Conservation (phyloP, 2,113 vertebrate genomes). For the Tachuris rubrigastra region DNA sequence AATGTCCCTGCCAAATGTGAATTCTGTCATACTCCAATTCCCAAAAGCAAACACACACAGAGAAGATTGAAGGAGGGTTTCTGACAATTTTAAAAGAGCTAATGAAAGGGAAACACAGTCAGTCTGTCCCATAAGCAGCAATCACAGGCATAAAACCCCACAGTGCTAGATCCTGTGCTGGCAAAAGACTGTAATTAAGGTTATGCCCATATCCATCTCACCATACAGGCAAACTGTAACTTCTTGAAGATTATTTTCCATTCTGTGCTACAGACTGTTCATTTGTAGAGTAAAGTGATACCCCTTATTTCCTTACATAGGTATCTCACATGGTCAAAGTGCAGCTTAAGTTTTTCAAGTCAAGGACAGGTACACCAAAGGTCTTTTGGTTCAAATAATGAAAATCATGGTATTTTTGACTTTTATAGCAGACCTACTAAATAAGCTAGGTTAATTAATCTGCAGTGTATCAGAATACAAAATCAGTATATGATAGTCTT, state of each 20-base stretch:
- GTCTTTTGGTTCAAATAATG: not conserved
- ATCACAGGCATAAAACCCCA: not conserved
- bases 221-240: not conserved
- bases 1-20: not conserved
- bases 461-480: not conserved
- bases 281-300: not conserved
- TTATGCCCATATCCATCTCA: not conserved
- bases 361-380: not conserved
- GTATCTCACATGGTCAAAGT: not conserved
- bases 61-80: not conserved
- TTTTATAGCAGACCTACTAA: not conserved
- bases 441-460: not conserved
- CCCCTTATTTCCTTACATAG: not conserved
- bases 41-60: not conserved
- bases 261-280: not conserved
- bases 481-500: not conserved
- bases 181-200: not conserved
- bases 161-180: not conserved
- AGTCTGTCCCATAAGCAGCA: not conserved
- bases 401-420: not conserved
- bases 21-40: not conserved
- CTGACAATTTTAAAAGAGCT: not conserved
- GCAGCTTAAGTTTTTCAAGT: not conserved
- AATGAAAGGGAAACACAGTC: not conserved
- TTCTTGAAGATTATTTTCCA: not conserved